These are phyloP conservation scores for Sphyrna mokarran DNA, from an alignment of 2,113 vertebrate species.

Conservation along the genomic window DNA sequence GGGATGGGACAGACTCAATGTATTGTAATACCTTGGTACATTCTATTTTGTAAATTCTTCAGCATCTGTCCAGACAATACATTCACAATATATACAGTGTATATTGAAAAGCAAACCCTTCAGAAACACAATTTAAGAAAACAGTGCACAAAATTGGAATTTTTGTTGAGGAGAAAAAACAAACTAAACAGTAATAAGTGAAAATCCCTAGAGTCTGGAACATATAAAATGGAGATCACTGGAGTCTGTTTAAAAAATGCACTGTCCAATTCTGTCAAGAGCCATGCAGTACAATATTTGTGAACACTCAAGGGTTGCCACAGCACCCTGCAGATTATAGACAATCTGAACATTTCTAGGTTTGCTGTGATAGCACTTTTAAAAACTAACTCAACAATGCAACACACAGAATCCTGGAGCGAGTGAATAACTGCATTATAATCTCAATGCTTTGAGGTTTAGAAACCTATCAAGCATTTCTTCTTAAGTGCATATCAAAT, in stretches of 20 bases:
- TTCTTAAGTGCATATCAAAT: neutral
- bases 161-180: neutral
- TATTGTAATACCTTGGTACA: neutral
- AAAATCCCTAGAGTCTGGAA: neutral
- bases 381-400: neutral
- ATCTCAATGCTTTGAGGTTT: neutral
- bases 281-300: neutral
- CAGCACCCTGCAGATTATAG: neutral
- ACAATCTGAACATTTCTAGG: neutral
- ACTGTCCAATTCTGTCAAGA: neutral
- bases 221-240: neutral
- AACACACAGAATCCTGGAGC: neutral
- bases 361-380: neutral
- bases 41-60: conserved; percentile 13
- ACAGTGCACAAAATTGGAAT: neutral
- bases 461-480: neutral
- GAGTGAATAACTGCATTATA: neutral
- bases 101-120: neutral
- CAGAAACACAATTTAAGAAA: neutral
- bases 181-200: neutral
- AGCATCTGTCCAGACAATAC: neutral
- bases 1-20: neutral
- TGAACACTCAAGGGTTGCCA: neutral
- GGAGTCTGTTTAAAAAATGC: neutral
- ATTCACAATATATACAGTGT: neutral